phyloP scores from a whole-genome alignment of 1,140 invertebrate genomes.

The Drosophila serrata region DNA sequence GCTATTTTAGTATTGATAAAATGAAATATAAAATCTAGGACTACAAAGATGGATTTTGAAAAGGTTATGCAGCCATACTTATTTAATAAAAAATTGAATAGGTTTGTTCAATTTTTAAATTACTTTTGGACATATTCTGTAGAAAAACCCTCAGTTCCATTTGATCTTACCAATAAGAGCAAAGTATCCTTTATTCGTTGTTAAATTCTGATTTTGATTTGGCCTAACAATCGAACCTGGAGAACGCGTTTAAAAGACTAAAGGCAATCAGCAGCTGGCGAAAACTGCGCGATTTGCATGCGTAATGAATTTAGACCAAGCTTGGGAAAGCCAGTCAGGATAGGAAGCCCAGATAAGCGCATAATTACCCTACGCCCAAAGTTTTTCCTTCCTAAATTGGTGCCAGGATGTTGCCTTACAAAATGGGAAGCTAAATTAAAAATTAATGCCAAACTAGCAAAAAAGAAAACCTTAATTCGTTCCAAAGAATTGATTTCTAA shows the following conservation, averaged over 20 bases:
- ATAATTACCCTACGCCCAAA: constrained; percentile 64
- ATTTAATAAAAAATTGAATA: too few species aligned
- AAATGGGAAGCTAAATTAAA: constrained; percentile 62
- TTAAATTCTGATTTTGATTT: background rate
- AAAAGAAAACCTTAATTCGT: background rate
- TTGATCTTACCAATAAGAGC: background rate
- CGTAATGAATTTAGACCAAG: constrained; percentile 68
- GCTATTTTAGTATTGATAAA: too few species aligned
- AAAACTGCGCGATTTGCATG: constrained; percentile 76
- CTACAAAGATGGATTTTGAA: background rate
- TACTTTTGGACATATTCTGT: background rate
- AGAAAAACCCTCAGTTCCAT: background rate
- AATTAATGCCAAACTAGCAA: constrained; percentile 59
- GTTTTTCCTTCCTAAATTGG: constrained; percentile 38
- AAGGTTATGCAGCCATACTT: too few species aligned
- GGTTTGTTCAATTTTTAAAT: too few species aligned
- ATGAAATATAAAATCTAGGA: background rate
- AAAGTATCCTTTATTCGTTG: constrained; percentile 9
- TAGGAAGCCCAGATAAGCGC: constrained; percentile 71
- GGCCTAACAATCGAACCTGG: constrained; percentile 58
- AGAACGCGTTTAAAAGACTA: constrained; percentile 44
- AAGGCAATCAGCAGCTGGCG: constrained; percentile 66
- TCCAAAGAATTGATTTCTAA: background rate
- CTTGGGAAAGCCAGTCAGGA: constrained; percentile 8
- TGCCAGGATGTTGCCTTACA: constrained; percentile 35